Evolutionary conservation across 2,113 vertebrate species (phyloP), one percentile per base, ranked within the genome.

Genomic region (Melanerpes aurifrons): DNA sequence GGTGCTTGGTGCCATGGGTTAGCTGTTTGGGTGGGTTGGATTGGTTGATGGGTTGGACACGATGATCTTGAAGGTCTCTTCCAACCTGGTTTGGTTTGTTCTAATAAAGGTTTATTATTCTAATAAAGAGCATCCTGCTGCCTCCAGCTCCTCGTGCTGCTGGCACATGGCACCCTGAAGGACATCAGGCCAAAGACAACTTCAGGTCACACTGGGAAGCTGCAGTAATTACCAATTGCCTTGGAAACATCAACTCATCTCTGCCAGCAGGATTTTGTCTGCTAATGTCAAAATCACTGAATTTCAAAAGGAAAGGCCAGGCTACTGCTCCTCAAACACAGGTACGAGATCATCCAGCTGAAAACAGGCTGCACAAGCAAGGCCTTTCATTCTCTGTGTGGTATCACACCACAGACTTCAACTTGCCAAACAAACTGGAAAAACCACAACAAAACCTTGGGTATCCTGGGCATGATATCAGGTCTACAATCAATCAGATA

Each of bases 91-190:
- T n/a, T n/a, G n/a, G n/a, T n/a, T n/a, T n/a, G n/a, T n/a, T n/a
- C n/a, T n/a, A n/a, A n/a, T n/a, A n/a, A n/a, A n/a, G n/a, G n/a
- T n/a, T n/a, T n/a, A n/a, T n/a, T n/a, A n/a, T n/a, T n/a, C n/a
- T n/a, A n/a, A n/a, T n/a, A n/a, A n/a, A n/a, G n/a, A 95, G 56
- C 82, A 95, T 95, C 85, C 37, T 66, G 3, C 29, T 54, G 35
- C 64, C 89, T 47, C 61, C 16, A n/a, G 12, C 25, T 53, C 28
- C 48, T 57, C 1, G 4, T 31, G 19, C 16, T 31, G 35, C 62
- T 21, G 40, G 66, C 73, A 85, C 3, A 1, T 31, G 45, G 32
- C 56, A n/a, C 28, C 21, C 48, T 40, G 29, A 28, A 58, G 26
- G 47, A 72, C 92, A 31, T 10, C 71, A 78, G 90, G 26, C 48